Evolutionary conservation across 2,888 invertebrate species (phyloP).

Genomic region (Lysandra coridon): DNA sequence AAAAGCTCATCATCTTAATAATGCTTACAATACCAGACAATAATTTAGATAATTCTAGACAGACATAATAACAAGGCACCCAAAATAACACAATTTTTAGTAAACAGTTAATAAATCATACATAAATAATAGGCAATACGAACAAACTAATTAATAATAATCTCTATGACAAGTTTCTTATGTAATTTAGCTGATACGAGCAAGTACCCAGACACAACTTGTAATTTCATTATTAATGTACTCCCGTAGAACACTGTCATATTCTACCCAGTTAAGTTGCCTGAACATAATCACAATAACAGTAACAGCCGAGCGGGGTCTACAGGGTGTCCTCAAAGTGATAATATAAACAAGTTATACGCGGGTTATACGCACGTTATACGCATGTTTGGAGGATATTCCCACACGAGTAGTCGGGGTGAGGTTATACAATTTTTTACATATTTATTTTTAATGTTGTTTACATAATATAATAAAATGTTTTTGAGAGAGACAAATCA

Average conservation of each 20-base stretch:
- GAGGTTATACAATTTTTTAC: too few relatives aligned
- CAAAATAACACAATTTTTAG: not conserved
- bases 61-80: not conserved
- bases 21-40: not conserved
- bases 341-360: not conserved
- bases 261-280: constrained; percentile 53
- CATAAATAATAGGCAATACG: not conserved
- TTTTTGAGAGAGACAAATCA: too few relatives aligned
- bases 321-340: constrained; percentile 50
- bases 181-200: constrained; percentile 37
- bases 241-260: constrained; percentile 57
- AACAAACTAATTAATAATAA: constrained; percentile 10
- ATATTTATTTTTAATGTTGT: too few relatives aligned
- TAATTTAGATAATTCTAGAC: not conserved
- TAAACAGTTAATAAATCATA: not conserved
- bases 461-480: too few relatives aligned
- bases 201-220: constrained; percentile 49
- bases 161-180: constrained; percentile 36
- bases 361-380: not conserved
- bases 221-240: constrained; percentile 63
- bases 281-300: constrained; percentile 64
- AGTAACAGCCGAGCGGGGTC: constrained; percentile 49
- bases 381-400: not conserved
- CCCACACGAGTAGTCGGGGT: not conserved
- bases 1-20: not conserved